These are phyloP conservation scores for Dermatophagoides farinae DNA, from an alignment of 1,140 invertebrate species.

Conservation along the genomic window DNA sequence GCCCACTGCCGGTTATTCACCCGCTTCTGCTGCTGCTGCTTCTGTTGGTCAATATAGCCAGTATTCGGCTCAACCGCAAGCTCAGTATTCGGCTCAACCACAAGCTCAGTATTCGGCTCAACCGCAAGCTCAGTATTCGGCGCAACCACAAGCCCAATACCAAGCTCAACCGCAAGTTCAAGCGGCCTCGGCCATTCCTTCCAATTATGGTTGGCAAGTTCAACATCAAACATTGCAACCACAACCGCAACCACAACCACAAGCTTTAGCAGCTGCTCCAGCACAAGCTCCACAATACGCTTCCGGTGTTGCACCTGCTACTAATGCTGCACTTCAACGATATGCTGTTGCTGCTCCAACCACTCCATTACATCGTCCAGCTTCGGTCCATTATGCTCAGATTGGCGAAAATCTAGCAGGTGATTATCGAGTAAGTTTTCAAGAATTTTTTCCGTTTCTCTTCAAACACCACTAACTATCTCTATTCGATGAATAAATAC, in stretches of 20 bases:
- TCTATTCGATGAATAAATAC: neutral
- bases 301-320: neutral
- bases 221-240: neutral
- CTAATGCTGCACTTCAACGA: neutral
- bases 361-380: constrained; percentile 7
- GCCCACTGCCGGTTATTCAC: too few species aligned
- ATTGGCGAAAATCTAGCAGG: constrained; percentile 14
- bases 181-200: neutral
- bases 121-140: neutral
- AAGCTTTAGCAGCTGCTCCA: neutral
- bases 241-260: neutral
- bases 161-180: neutral
- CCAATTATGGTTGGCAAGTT: neutral
- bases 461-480: neutral
- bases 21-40: neutral
- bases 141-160: neutral
- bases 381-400: constrained; percentile 14
- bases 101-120: neutral
- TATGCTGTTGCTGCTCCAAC: neutral
- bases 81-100: neutral
- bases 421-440: constrained; percentile 14
- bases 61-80: neutral
- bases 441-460: neutral
- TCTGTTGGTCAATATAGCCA: neutral
- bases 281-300: neutral